Base-by-base conservation (phyloP, 2,797 vertebrate species). In the Myripristis jacobus region DNA sequence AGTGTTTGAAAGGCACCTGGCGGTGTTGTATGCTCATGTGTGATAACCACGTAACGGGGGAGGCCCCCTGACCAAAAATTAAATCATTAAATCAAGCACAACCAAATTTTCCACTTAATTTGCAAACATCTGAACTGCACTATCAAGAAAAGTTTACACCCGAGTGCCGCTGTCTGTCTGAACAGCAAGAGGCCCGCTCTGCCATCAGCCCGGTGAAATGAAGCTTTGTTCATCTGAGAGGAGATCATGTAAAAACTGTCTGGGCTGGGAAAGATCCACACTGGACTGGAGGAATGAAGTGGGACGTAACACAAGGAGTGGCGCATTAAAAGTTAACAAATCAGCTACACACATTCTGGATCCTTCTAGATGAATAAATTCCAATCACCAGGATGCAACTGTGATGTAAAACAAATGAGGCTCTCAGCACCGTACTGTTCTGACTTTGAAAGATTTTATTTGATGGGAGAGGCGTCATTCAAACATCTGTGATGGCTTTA, bases 21-120 rank as follows among this genome's bases (percentile, higher is more conserved):
- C 22, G 66, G 53, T 44, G 18, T 41, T 47, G 43, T 16, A 63
- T 8, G 2, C 21, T 4, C 53, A 47, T 38, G 19, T 19, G 18
- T n/a, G 36, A 70, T 74, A 46, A 16, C 54, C 46, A 65, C 59
- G 34, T 60, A 66, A 62, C 19, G 21, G 24, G 12, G 6, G 21
- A 52, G 24, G n/a, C n/a, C 24, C 16, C 44, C 13, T 4, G 29
- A 74, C 31, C 38, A 60, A 36, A 65, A 63, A 70, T 44, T 25
- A 11, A 69, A 41, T 65, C 68, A 47, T 72, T 66, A 62, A 68
- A 77, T 70, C 55, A 75, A 69, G 51, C 1, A 1, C 38, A n/a
- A 53, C 48, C 53, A 5, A 11, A 48, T 61, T 53, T 38, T 6
- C 69, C 52, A 60, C 68, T 82, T 76, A 8, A 74, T 74, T 53